Conservation (phyloP, 2,113 vertebrate genomes). For the Tringa solitaria region DNA sequence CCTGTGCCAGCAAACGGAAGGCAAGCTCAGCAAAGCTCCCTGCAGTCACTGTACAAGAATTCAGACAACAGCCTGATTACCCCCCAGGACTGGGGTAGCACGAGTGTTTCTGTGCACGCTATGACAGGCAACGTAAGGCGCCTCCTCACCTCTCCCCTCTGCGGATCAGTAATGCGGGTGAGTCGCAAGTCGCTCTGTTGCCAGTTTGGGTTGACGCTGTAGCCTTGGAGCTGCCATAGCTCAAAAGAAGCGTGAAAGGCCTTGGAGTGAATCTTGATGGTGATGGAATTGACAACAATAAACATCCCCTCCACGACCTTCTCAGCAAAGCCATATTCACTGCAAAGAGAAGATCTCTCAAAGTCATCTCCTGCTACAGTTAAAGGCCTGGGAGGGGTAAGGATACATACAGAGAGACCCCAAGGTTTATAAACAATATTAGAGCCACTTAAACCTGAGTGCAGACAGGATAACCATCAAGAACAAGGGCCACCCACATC, state of each 20-base stretch:
- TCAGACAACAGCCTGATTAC: neutral
- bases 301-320: constrained; percentile 99
- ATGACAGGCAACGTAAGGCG: neutral
- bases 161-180: constrained; percentile 91
- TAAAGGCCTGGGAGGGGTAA: neutral
- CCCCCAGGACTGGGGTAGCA: neutral
- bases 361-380: neutral
- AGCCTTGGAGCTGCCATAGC: constrained; percentile 97
- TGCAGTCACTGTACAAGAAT: neutral
- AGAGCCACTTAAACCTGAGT: neutral
- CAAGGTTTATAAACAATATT: neutral
- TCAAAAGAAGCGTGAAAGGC: constrained; percentile 97
- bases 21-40: neutral
- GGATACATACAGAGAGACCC: neutral
- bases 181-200: constrained; percentile 91
- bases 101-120: accelerated
- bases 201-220: constrained; percentile 95
- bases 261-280: constrained; percentile 93
- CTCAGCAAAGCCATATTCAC: constrained; percentile 98
- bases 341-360: constrained; percentile 48
- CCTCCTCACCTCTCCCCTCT: constrained; percentile 89
- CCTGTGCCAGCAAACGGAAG: neutral
- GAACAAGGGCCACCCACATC: neutral
- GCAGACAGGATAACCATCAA: neutral
- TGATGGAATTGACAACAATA: constrained; percentile 93